These are phyloP conservation scores for Lineus longissimus DNA, from an alignment of 1,140 invertebrate species.

Conservation along the genomic window DNA sequence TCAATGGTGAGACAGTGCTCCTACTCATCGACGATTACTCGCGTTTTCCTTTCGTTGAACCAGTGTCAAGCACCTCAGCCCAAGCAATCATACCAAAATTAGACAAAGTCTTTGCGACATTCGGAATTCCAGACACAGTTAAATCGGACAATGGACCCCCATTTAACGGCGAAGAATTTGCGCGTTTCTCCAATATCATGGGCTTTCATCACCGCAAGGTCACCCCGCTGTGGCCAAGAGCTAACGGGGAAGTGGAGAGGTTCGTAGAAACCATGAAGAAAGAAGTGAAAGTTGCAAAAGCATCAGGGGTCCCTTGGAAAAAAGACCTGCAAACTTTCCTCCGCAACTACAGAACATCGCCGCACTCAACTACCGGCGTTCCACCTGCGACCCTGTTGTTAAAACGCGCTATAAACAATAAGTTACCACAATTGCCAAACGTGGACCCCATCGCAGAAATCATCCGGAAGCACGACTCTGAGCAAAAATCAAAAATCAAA, in stretches of 20 bases:
- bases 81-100: slow-evolving; percentile 13
- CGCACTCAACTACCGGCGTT: not conserved
- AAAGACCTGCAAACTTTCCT: too few relatives aligned
- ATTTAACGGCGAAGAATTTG: slow-evolving; percentile 21
- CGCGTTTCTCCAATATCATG: slow-evolving; percentile 10
- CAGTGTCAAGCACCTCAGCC: slow-evolving; percentile 22
- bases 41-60: too few relatives aligned
- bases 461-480: too few relatives aligned
- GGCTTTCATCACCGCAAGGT: slow-evolving; percentile 21
- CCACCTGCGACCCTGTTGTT: not conserved
- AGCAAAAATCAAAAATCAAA: too few relatives aligned
- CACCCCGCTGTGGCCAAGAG: not conserved
- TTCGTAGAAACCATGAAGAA: not conserved
- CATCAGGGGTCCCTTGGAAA: not conserved
- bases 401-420: not conserved
- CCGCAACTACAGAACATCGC: too few relatives aligned
- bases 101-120: too few relatives aligned
- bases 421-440: not conserved
- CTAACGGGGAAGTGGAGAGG: not conserved
- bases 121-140: too few relatives aligned
- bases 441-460: too few relatives aligned
- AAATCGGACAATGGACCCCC: too few relatives aligned
- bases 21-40: slow-evolving; percentile 32
- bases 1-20: slow-evolving; percentile 24
- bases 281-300: not conserved